These are phyloP conservation scores for Stictonetta naevosa DNA, from an alignment of 2,113 vertebrate genomes.

Conservation along the genomic window DNA sequence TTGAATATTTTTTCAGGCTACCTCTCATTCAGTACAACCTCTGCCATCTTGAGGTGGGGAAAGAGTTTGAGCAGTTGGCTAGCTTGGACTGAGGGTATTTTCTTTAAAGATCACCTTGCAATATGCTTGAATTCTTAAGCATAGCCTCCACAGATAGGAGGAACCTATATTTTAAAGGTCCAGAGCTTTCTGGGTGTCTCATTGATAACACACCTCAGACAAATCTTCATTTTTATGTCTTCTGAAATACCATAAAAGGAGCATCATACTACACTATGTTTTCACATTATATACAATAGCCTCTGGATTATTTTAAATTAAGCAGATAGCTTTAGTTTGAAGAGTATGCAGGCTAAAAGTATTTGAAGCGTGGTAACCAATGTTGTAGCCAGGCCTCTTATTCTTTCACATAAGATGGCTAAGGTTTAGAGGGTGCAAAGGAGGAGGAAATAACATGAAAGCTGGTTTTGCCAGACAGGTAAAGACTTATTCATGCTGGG, in stretches of 20 bases:
- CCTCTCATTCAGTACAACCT: not conserved
- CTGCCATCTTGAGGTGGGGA: not conserved
- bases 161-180: not conserved
- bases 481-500: not conserved
- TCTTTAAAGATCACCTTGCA: not conserved
- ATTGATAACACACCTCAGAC: accelerated
- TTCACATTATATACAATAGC: not conserved
- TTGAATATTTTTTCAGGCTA: not conserved
- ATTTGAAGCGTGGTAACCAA: not conserved
- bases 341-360: not conserved
- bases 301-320: not conserved
- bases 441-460: not conserved
- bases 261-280: not conserved
- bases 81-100: not conserved
- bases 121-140: not conserved
- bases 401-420: not conserved
- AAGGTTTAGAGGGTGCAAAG: not conserved
- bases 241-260: not conserved
- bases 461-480: not conserved
- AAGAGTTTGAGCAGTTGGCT: not conserved
- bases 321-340: not conserved
- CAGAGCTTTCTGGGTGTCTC: not conserved
- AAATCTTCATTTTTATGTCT: not conserved
- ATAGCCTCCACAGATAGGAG: not conserved
- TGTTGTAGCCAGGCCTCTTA: not conserved